Percentiles rank a stretch among this genome's conserved stretches.
phyloP scores from a whole-genome alignment of 2,797 vertebrate species.

The Chelon auratus region DNA sequence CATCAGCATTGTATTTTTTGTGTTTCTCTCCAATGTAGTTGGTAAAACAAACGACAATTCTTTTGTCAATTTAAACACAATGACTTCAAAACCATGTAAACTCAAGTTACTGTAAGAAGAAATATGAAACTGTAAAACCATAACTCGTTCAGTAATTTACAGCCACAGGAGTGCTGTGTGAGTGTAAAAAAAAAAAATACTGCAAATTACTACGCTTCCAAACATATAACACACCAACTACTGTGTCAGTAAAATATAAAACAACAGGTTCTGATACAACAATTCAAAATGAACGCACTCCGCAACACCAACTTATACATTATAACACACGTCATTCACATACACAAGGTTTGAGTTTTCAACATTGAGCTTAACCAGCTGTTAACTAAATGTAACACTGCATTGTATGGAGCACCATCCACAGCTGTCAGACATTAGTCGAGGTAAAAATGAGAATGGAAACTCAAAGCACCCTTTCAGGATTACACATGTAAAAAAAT shows the following conservation, averaged over 20 bases:
- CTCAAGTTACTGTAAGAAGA: conserved; percentile 33
- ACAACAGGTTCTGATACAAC: conserved; percentile 44
- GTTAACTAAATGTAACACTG: conserved; percentile 65
- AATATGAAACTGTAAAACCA: conserved; percentile 36
- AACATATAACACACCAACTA: conserved; percentile 47
- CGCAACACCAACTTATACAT: conserved; percentile 37
- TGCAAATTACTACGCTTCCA: conserved; percentile 48
- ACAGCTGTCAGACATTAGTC: conserved; percentile 59
- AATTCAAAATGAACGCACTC: conserved; percentile 50
- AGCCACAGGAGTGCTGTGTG: conserved; percentile 41
- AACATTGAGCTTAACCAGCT: conserved; percentile 60
- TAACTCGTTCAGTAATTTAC: conserved; percentile 32
- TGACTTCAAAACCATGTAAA: conserved; percentile 50
- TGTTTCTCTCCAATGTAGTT: conserved; percentile 43
- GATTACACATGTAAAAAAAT: conserved; percentile 56
- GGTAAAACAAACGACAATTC: conserved; percentile 35
- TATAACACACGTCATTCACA: conserved; percentile 28
- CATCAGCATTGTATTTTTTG: conserved; percentile 43
- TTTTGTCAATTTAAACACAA: conserved; percentile 33
- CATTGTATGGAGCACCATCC: conserved; percentile 64
- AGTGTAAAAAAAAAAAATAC: conserved; percentile 55
- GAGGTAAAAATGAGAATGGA: conserved; percentile 68
- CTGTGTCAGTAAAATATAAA: conserved; percentile 62
- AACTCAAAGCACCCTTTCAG: conserved; percentile 65
- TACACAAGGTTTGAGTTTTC: conserved; percentile 59